These are phyloP conservation scores for Ascaphus truei DNA, from an alignment of 2,113 vertebrate species.

Conservation along the genomic window DNA sequence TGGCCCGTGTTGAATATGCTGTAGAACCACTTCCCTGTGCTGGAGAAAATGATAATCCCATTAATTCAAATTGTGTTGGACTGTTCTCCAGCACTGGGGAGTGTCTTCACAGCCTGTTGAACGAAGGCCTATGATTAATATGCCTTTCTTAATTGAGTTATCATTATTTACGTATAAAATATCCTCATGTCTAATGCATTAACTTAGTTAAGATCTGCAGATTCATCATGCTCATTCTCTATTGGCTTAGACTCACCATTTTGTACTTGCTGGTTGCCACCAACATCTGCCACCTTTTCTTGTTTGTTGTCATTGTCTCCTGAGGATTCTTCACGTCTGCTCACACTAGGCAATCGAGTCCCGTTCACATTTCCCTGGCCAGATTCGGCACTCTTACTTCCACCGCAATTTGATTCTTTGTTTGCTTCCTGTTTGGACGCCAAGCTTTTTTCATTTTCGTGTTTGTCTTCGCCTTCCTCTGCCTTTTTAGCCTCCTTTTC, in stretches of 20 bases:
- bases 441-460: conserved; percentile 44
- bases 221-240: too few relatives aligned
- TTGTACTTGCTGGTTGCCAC: conserved; percentile 52
- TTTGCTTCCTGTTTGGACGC: conserved; percentile 39
- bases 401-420: conserved; percentile 43
- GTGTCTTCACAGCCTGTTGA: too few relatives aligned
- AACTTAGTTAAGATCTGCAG: too few relatives aligned
- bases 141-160: too few relatives aligned
- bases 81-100: too few relatives aligned
- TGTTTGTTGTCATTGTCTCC: conserved; percentile 43
- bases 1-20: too few relatives aligned
- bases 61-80: too few relatives aligned
- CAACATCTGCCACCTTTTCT: conserved; percentile 35
- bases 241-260: conserved; percentile 68
- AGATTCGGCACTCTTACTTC: conserved; percentile 39
- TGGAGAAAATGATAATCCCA: too few relatives aligned
- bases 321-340: conserved; percentile 38
- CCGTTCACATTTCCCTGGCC: conserved; percentile 49
- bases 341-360: conserved; percentile 44
- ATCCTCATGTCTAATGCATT: too few relatives aligned
- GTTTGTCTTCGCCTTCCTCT: conserved; percentile 58
- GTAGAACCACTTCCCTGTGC: too few relatives aligned
- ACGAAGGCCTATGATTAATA: too few relatives aligned
- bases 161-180: too few relatives aligned
- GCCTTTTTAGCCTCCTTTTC: conserved; percentile 65